phyloP scores from a whole-genome alignment of 2,797 vertebrate genomes.

The Hippoglossus hippoglossus region DNA sequence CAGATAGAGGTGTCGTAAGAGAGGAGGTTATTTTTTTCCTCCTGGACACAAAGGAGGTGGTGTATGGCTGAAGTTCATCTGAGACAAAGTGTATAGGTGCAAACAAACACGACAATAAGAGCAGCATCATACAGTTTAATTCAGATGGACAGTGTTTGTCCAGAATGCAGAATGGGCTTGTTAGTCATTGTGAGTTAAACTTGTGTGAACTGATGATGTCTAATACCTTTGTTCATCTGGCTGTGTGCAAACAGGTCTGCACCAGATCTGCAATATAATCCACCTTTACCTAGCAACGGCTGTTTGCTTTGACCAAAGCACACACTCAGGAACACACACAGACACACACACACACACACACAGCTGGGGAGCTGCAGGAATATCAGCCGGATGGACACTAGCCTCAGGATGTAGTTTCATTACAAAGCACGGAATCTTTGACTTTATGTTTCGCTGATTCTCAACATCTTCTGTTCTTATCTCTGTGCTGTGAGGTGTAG shows the following conservation, averaged over 20 bases:
- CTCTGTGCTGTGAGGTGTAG: slow-evolving; percentile 7
- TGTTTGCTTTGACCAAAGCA: slow-evolving; percentile 73
- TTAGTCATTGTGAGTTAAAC: slow-evolving; percentile 35
- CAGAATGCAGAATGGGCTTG: slow-evolving; percentile 20
- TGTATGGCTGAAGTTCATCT: no score
- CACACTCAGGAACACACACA: slow-evolving; percentile 30
- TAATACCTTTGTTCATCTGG: slow-evolving; percentile 54
- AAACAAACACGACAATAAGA: slow-evolving; percentile 11
- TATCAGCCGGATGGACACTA: slow-evolving; percentile 1
- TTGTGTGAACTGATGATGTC: slow-evolving; percentile 35
- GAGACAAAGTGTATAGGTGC: not conserved
- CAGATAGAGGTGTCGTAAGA: slow-evolving; percentile 17
- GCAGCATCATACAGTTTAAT: slow-evolving; percentile 2
- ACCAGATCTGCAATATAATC: slow-evolving; percentile 61
- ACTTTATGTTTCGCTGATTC: slow-evolving; percentile 22
- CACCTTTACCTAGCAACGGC: slow-evolving; percentile 81
- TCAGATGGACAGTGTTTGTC: slow-evolving; percentile 21
- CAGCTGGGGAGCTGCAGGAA: slow-evolving; percentile 17
- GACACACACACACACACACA: slow-evolving; percentile 29
- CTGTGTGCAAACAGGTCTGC: slow-evolving; percentile 75
- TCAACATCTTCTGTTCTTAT: slow-evolving; percentile 14
- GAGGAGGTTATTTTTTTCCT: not conserved
- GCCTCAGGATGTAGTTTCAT: slow-evolving; percentile 18
- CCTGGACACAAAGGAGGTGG: not conserved
- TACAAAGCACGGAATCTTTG: slow-evolving; percentile 29